Base-by-base conservation (phyloP, 2,797 vertebrate genomes). In the Enteromius anoplus region DNA sequence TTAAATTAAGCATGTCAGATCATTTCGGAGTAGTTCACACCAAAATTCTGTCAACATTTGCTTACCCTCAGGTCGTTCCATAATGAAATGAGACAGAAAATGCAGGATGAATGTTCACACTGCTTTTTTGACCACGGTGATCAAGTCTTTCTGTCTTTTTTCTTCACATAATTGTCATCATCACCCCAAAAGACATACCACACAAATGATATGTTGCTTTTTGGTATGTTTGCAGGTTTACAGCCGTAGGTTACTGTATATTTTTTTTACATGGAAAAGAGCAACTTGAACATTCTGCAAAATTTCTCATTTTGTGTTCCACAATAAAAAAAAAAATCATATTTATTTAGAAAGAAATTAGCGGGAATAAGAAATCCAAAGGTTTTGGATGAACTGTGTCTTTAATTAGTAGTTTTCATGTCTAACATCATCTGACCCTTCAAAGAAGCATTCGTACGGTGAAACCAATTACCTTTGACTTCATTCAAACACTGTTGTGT, bases 101-200 rank as follows among this genome's bases (percentile, higher is more conserved):
- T 58, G 2, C 7, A 40, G 21, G 12, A 40, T 75, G 32, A 75
- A 75, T 58, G 32, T 9, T 40, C 32, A 37, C 12, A 0, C 34
- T 75, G 72, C 21, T 75, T 21, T 55, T 55, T 75, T 75, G 32
- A 75, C 23, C 12, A 34, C 37, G 71, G 11, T 72, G 19, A 55
- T 19, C 19, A 51, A 51, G 49, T 73, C 9, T 70, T 45, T 68
- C 5, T 0, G 37, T 42, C 7, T 11, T 72, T 72, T 51, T 12
- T 21, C 32, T 19, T 29, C 29, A 32, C 15, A 32, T 29, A 71
- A 5, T 49, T 32, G 19, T 51, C 42, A 1, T 14, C 23, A 60
- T 60, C 23, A 23, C 70, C 8, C 17, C 34, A 2, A 42, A 23
- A 42, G 40, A 23, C 66, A 8, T 62, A 62, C 23, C 58, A 14